phyloP scores from a whole-genome alignment of 2,888 invertebrate genomes.

The Lycophotia porphyrea region DNA sequence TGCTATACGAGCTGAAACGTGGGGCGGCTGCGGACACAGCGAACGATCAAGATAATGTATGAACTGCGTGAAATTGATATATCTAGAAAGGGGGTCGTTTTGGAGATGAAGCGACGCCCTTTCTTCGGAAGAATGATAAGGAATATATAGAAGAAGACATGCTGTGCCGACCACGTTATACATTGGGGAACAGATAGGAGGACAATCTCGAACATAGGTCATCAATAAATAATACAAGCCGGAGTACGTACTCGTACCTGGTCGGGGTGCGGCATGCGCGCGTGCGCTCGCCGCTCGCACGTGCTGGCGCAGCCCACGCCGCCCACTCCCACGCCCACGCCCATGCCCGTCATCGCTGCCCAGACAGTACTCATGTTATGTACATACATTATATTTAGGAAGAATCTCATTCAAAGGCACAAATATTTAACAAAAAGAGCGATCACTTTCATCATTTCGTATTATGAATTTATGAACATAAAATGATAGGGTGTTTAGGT shows the following conservation, averaged over 20 bases:
- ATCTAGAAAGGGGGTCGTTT: neutral
- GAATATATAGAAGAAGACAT: neutral
- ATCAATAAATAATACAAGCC: neutral
- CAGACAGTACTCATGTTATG: neutral
- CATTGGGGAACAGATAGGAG: neutral
- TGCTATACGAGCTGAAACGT: too few relatives aligned
- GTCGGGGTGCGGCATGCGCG: slow-evolving; percentile 76
- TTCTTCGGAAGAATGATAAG: neutral
- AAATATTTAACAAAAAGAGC: neutral
- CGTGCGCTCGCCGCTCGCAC: slow-evolving; percentile 77
- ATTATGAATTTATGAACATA: neutral
- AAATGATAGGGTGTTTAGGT: neutral
- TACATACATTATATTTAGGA: neutral
- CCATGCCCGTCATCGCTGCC: slow-evolving; percentile 86
- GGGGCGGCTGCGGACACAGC: neutral
- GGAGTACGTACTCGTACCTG: slow-evolving; percentile 75
- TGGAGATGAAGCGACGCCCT: too few relatives aligned
- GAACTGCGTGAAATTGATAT: neutral
- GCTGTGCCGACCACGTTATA: neutral
- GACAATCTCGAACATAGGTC: neutral
- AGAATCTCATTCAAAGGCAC: neutral
- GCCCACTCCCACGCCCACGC: slow-evolving; percentile 74
- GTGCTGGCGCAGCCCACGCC: slow-evolving; percentile 81
- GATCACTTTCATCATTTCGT: neutral
- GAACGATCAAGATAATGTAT: neutral